phyloP scores from a whole-genome alignment of 23 tunicate genomes.

The Trididemnum clinides region DNA sequence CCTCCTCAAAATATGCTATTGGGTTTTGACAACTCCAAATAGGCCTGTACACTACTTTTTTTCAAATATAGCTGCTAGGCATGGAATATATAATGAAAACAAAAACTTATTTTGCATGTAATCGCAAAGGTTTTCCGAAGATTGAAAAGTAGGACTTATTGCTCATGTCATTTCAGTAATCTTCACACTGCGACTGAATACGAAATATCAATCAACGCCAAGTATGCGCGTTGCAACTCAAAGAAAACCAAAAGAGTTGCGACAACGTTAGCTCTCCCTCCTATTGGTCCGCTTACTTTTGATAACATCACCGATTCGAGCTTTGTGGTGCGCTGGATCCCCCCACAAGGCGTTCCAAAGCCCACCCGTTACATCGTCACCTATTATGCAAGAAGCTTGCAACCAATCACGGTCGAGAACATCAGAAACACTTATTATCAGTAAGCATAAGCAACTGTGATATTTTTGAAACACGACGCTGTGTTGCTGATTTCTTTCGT shows the following conservation, averaged over 20 bases:
- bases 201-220: slow-evolving; percentile 32
- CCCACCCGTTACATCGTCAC: slow-evolving; percentile 53
- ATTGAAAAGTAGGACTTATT: too few species aligned
- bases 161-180: slow-evolving; percentile 38
- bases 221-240: slow-evolving; percentile 10
- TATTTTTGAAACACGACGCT: too few species aligned
- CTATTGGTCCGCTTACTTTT: slow-evolving; percentile 57
- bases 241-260: background rate
- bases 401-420: slow-evolving; percentile 31
- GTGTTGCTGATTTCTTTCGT: too few species aligned
- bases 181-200: slow-evolving; percentile 48
- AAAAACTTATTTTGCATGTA: too few species aligned
- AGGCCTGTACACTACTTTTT: too few species aligned
- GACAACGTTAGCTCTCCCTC: slow-evolving; percentile 51
- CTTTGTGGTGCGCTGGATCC: slow-evolving; percentile 55
- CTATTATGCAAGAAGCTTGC: background rate
- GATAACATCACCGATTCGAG: slow-evolving; percentile 57
- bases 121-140: too few species aligned
- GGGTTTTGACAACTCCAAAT: too few species aligned
- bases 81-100: too few species aligned
- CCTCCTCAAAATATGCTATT: too few species aligned
- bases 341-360: slow-evolving; percentile 1
- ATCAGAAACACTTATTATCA: background rate
- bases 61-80: too few species aligned
- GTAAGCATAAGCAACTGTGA: too few species aligned